Evolutionary conservation across 2,797 vertebrate species (phyloP), one percentile per base, ranked within the genome.

Genomic region (Acanthurus lineatus): DNA sequence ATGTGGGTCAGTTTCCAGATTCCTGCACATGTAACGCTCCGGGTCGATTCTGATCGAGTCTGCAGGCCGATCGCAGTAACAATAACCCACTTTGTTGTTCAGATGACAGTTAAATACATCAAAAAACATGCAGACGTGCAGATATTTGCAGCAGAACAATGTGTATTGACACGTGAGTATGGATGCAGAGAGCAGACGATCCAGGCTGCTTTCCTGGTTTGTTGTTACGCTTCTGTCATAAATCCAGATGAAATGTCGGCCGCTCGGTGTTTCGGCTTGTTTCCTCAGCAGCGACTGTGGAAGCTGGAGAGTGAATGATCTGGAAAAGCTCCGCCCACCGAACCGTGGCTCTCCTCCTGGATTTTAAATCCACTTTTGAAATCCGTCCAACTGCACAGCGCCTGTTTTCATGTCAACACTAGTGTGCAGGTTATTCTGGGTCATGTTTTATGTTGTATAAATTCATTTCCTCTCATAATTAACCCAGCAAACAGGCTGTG

Each of bases 301-400:
- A 25, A 35, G 40, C 28, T 5, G 11, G n/a, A 56, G 40, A n/a
- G 54, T 56, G 73, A 69, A n/a, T 17, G 58, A 47, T 71, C 40
- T 73, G 61, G 76, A 67, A 64, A 56, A 9, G 11, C 76, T 69
- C 62, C 65, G 42, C 61, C 72, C 61, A 44, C 53, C 32, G 47
- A 72, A 59, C 59, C 10, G 9, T 28, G 4, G 45, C 8, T 47
- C 57, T 25, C 45, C 58, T 57, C 17, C 51, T 14, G 20, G 68
- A 0, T 20, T 69, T 68, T 79, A 66, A 81, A 83, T 88, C 77
- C 65, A 80, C 75, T 89, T 83, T 70, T 64, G 56, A 80, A 83
- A 88, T 70, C 48, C 44, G 67, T 82, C 66, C 42, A 28, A 44
- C 60, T 22, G 52, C 73, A 38, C 38, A 0, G 68, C 71, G 2